These are phyloP conservation scores for Plagiodera versicolora DNA, from an alignment of 2,888 invertebrate genomes.

Conservation along the genomic window DNA sequence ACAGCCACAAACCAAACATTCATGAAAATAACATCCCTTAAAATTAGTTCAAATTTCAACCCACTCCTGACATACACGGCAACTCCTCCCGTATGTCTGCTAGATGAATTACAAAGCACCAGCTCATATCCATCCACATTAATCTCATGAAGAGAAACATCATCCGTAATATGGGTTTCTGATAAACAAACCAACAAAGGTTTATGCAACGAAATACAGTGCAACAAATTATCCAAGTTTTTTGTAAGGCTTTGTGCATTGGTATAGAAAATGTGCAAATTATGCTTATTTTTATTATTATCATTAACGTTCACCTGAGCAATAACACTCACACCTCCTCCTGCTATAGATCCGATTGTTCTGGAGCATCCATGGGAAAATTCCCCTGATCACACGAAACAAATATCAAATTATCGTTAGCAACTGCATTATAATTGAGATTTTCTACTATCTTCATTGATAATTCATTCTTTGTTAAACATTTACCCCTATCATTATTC, in stretches of 20 bases:
- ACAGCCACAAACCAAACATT: slow-evolving; percentile 9
- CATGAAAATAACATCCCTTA: slow-evolving; percentile 8
- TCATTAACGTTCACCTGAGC: neutral
- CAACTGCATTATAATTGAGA: slow-evolving; percentile 6
- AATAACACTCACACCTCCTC: neutral
- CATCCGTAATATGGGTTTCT: no score
- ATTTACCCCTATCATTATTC: slow-evolving; percentile 6
- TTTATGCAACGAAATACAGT: neutral
- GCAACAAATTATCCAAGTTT: neutral
- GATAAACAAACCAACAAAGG: neutral
- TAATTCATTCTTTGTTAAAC: slow-evolving; percentile 8
- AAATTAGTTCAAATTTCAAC: slow-evolving; percentile 10
- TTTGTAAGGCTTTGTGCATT: neutral
- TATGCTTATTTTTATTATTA: neutral
- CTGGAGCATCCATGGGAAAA: slow-evolving; percentile 1
- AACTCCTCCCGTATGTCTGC: no score
- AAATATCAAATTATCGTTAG: slow-evolving; percentile 4
- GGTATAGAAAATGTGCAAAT: neutral
- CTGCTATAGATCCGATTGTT: neutral
- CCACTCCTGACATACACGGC: slow-evolving; percentile 3
- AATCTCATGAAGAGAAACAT: no score
- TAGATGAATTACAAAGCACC: no score
- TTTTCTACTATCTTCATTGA: slow-evolving; percentile 3
- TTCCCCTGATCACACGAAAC: slow-evolving; percentile 5
- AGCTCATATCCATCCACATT: no score